Conservation (phyloP, 2,113 vertebrate genomes). For the Ancistrus triradiatus region DNA sequence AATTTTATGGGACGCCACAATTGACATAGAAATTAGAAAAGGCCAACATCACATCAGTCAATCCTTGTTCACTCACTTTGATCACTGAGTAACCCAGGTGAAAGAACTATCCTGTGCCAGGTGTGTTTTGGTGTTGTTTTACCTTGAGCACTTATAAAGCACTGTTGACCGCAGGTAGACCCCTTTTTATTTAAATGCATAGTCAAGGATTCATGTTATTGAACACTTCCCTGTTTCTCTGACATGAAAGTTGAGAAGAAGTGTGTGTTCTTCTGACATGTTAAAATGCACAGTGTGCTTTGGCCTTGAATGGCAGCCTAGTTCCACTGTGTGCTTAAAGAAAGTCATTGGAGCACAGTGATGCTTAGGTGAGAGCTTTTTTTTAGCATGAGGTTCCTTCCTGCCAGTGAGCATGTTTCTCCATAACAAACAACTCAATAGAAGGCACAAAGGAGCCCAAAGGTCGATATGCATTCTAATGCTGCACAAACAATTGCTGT, state of each 20-base stretch:
- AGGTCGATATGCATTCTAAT: conserved; percentile 7
- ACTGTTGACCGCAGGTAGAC: neutral
- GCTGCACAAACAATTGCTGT: neutral
- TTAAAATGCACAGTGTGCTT: conserved; percentile 34
- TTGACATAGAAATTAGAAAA: conserved; percentile 23
- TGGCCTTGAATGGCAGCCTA: conserved; percentile 26
- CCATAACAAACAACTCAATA: conserved; percentile 19
- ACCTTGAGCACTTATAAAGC: neutral
- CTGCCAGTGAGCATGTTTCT: conserved; percentile 5
- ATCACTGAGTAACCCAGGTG: conserved; percentile 11
- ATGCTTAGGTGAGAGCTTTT: conserved; percentile 34
- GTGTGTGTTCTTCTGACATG: neutral
- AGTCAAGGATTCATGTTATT: conserved; percentile 19
- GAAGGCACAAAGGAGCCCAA: conserved; percentile 1
- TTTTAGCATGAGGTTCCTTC: conserved; percentile 52
- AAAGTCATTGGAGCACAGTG: conserved; percentile 23
- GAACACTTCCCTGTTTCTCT: no score
- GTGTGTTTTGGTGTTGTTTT: conserved; percentile 7
- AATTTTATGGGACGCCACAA: neutral
- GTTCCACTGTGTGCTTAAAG: conserved; percentile 45
- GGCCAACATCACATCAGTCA: conserved; percentile 4
- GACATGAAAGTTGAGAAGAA: no score
- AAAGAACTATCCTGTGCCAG: neutral
- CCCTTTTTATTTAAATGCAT: neutral
- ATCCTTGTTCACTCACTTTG: conserved; percentile 26